phyloP scores from a whole-genome alignment of 2,113 vertebrate genomes.

The Origma solitaria region DNA sequence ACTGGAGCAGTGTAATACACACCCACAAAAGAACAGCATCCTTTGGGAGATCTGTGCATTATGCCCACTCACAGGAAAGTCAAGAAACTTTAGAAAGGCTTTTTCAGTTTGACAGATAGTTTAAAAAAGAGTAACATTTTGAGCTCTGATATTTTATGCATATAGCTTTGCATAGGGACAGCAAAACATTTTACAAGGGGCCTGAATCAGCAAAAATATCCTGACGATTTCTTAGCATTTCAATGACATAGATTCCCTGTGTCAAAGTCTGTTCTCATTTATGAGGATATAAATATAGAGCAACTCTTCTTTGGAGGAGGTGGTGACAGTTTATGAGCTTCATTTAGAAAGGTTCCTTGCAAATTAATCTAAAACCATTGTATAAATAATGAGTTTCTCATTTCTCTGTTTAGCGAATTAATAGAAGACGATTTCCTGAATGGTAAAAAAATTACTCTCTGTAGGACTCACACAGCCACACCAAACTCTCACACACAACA shows the following conservation, averaged over 20 bases:
- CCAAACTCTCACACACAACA: background rate
- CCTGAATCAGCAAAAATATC: background rate
- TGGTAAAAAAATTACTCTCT: background rate
- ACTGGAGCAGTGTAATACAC: background rate
- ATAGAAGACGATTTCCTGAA: background rate
- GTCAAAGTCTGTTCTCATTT: background rate
- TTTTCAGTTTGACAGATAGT: background rate
- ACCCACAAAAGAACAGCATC: background rate
- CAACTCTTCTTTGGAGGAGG: background rate
- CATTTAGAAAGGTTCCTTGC: background rate
- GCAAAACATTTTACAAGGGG: background rate
- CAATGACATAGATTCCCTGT: background rate
- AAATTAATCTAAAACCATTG: background rate
- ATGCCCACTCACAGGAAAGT: rapidly evolving
- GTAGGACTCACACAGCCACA: background rate
- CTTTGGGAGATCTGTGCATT: background rate
- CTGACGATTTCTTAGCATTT: background rate
- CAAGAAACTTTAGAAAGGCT: background rate
- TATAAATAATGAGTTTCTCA: background rate
- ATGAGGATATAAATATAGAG: background rate
- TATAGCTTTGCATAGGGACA: background rate
- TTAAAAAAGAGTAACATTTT: background rate
- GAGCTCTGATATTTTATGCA: background rate
- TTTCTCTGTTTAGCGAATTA: background rate
- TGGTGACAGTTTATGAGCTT: background rate